phyloP scores from a whole-genome alignment of 2,113 vertebrate genomes.

The Meles meles region DNA sequence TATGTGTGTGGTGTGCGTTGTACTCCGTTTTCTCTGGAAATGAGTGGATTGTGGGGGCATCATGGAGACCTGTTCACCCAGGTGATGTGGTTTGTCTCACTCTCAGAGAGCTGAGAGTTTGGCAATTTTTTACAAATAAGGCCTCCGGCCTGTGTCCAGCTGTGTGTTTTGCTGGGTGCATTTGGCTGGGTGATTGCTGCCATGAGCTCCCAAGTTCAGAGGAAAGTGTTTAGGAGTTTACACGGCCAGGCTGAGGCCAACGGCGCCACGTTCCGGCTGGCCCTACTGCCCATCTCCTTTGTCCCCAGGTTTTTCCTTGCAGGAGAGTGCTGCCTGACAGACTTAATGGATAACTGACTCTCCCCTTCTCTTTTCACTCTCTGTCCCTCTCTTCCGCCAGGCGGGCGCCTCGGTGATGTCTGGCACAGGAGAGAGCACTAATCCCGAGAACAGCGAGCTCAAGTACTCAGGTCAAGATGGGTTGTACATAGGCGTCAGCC shows the following conservation, averaged over 20 bases:
- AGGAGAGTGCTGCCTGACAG: not conserved
- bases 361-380: not conserved
- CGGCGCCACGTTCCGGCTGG: rapidly evolving
- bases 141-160: rapidly evolving
- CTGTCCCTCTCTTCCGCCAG: slow-evolving; percentile 71
- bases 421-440: slow-evolving; percentile 86
- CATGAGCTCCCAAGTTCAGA: not conserved
- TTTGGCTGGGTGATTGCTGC: not conserved
- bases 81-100: not conserved
- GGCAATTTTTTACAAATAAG: not conserved
- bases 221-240: rapidly evolving
- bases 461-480: slow-evolving; percentile 94
- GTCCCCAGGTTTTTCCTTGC: not conserved
- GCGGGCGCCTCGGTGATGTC: slow-evolving; percentile 90
- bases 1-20: not conserved
- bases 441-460: slow-evolving; percentile 85
- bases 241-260: rapidly evolving
- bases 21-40: slow-evolving; percentile 61
- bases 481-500: slow-evolving; percentile 91
- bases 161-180: not conserved
- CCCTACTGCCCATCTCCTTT: not conserved
- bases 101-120: not conserved
- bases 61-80: not conserved
- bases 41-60: not conserved
- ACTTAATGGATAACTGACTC: not conserved